Conservation (phyloP, 2,888 invertebrate genomes). For the Julus scandinavius region DNA sequence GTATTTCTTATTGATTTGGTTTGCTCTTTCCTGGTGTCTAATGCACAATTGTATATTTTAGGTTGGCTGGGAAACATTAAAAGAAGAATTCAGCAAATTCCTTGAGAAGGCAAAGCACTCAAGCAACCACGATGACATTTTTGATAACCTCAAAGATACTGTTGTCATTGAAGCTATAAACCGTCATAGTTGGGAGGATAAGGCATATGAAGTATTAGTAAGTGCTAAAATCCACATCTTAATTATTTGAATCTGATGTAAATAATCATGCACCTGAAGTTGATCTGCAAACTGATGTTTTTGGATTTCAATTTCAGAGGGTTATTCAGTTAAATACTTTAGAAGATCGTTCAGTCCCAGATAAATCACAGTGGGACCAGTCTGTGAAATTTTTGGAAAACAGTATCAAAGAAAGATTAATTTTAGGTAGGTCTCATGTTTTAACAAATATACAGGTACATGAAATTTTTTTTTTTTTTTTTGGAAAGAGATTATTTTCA, state of each 20-base stretch:
- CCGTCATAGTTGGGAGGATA: constrained; percentile 93
- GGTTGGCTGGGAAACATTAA: constrained; percentile 84
- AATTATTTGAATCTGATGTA: neutral
- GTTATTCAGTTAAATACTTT: constrained; percentile 95
- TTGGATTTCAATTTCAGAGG: constrained; percentile 69
- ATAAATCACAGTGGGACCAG: constrained; percentile 91
- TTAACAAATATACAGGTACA: too few species aligned
- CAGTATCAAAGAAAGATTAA: constrained; percentile 81
- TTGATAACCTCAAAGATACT: constrained; percentile 86
- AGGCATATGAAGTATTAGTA: constrained; percentile 75
- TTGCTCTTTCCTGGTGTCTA: neutral
- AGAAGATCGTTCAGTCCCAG: constrained; percentile 86
- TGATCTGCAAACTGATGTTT: neutral
- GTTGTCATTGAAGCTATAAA: constrained; percentile 88
- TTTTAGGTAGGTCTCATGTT: constrained; percentile 63
- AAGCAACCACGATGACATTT: constrained; percentile 86
- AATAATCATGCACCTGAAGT: neutral
- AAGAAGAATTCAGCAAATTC: constrained; percentile 77
- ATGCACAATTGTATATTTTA: constrained; percentile 56
- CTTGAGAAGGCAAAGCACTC: constrained; percentile 75
- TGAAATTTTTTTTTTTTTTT: too few species aligned
- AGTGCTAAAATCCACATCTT: constrained; percentile 55
- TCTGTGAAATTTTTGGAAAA: constrained; percentile 90
- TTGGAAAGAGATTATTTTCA: too few species aligned
- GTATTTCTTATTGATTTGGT: neutral